These are phyloP conservation scores for Ariolimax columbianus DNA, from an alignment of 2,888 invertebrate genomes.

Conservation along the genomic window DNA sequence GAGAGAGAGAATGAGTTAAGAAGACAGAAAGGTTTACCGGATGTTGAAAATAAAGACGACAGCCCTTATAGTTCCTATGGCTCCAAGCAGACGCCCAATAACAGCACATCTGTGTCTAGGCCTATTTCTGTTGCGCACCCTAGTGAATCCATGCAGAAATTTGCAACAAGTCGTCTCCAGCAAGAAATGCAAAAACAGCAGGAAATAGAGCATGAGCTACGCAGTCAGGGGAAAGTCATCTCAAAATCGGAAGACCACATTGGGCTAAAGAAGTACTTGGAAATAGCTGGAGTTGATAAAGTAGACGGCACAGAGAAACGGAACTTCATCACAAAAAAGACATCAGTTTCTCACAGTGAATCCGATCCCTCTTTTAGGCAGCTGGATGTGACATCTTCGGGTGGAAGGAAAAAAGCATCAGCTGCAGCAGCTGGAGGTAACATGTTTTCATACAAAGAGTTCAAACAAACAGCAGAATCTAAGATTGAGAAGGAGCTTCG, in stretches of 20 bases:
- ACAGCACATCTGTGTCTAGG: neutral
- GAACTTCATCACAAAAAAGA: conserved; percentile 60
- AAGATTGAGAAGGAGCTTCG: conserved; percentile 91
- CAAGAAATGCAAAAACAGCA: conserved; percentile 92
- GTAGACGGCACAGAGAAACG: conserved; percentile 62
- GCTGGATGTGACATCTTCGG: neutral
- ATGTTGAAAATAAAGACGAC: conserved; percentile 51
- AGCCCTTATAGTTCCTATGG: conserved; percentile 38
- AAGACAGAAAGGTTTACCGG: conserved; percentile 73
- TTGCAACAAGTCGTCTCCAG: conserved; percentile 86
- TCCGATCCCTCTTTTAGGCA: conserved; percentile 21
- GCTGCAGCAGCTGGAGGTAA: conserved; percentile 52
- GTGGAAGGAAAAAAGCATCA: conserved; percentile 19
- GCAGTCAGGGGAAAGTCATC: conserved; percentile 83
- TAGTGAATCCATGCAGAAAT: conserved; percentile 68
- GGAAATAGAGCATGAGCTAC: conserved; percentile 89
- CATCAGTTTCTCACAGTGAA: neutral
- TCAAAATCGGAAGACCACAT: conserved; percentile 82
- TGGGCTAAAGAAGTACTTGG: conserved; percentile 78
- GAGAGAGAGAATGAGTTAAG: conserved; percentile 81
- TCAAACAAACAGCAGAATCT: conserved; percentile 90
- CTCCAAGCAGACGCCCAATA: conserved; percentile 8
- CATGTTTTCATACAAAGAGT: conserved; percentile 82
- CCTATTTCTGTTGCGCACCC: conserved; percentile 37
- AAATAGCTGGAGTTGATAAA: conserved; percentile 62